phyloP scores from a whole-genome alignment of 2,113 vertebrate species.

The Gobiocypris rarus region DNA sequence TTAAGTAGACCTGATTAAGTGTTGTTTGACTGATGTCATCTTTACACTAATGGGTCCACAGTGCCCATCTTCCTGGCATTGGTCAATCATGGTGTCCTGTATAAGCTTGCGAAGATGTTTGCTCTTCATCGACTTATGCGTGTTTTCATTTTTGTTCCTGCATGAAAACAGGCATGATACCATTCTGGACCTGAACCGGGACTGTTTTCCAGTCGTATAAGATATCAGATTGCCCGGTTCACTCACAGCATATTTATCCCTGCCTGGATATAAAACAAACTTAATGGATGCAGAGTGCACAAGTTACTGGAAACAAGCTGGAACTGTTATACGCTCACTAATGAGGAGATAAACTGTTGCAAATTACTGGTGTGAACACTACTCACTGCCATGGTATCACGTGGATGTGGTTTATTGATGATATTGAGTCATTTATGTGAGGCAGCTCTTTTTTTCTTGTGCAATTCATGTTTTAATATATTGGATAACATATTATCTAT shows the following conservation, averaged over 20 bases:
- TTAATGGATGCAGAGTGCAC: constrained; percentile 41
- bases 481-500: no score
- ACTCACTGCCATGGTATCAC: not conserved
- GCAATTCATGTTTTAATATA: not conserved
- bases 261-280: constrained; percentile 47
- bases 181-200: constrained; percentile 27
- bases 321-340: constrained; percentile 58
- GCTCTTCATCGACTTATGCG: not conserved
- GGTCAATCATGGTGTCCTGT: not conserved
- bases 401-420: not conserved
- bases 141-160: constrained; percentile 19
- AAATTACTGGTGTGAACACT: constrained; percentile 34
- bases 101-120: not conserved
- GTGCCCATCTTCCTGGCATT: not conserved
- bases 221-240: constrained; percentile 44
- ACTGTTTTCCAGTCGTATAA: constrained; percentile 49
- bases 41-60: not conserved
- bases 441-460: not conserved
- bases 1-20: not conserved
- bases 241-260: constrained; percentile 40
- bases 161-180: not conserved
- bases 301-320: constrained; percentile 56
- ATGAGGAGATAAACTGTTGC: constrained; percentile 55
- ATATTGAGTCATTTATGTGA: not conserved
- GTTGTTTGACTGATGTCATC: constrained; percentile 17